phyloP scores from a whole-genome alignment of 53 echinoderm and acorn worm species.

The Pentamera pediparva region DNA sequence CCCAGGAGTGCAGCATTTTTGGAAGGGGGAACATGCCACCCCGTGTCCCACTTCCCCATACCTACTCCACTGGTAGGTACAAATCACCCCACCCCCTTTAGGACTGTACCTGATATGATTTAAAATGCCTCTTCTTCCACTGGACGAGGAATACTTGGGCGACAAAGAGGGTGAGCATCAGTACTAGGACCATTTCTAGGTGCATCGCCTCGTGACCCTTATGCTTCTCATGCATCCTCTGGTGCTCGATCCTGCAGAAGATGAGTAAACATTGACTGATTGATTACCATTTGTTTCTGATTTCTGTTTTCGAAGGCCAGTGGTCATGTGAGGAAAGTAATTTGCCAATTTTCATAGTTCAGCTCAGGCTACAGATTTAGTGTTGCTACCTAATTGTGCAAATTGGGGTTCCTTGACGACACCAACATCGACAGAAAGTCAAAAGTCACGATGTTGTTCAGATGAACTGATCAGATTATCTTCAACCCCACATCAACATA shows the following conservation, averaged over 20 bases:
- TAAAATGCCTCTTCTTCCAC: constrained; percentile 94
- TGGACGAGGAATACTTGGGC: constrained; percentile 89
- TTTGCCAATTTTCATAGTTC: background rate
- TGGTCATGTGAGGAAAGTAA: background rate
- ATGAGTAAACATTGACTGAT: background rate
- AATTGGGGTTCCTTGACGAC: too few relatives aligned
- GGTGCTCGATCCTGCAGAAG: constrained; percentile 70
- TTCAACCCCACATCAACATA: too few relatives aligned
- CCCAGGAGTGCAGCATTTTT: too few relatives aligned
- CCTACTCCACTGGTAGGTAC: too few relatives aligned
- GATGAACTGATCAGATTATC: too few relatives aligned
- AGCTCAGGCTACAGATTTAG: background rate
- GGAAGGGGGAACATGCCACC: too few relatives aligned
- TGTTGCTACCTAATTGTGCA: background rate
- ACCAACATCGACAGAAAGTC: too few relatives aligned
- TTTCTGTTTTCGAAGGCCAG: background rate
- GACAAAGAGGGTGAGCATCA: constrained; percentile 76
- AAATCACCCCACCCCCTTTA: too few relatives aligned
- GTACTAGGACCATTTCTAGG: constrained; percentile 91
- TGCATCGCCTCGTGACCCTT: constrained; percentile 99
- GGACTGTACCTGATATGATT: constrained; percentile 93
- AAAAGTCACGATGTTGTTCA: too few relatives aligned
- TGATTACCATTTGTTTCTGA: background rate
- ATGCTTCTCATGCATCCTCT: constrained; percentile 90
- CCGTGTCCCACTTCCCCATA: too few relatives aligned